Base-by-base conservation (phyloP, 2,797 vertebrate species). In the Pangasius macronema region DNA sequence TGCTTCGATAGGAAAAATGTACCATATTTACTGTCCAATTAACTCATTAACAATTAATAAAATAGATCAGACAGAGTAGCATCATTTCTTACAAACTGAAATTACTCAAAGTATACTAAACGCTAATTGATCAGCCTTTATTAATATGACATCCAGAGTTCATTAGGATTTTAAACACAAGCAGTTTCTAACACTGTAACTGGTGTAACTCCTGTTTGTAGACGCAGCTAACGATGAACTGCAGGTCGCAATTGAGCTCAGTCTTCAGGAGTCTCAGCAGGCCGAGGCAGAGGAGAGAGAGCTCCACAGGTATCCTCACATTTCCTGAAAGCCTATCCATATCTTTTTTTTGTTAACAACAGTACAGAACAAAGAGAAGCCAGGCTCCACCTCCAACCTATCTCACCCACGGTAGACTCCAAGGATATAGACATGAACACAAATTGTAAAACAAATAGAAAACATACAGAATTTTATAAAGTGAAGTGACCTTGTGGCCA, bases 251-350 rank as follows among this genome's bases (percentile, higher is more conserved):
- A 94, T 95, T 1, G 91, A 95, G 42, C 92, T 97, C 89, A 96
- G 95, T 89, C 92, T 96, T 5, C 94, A 95, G 93, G 97, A 98
- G 87, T 96, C 95, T 0, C 95, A 96, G 9, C 93, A 93, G 63
- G 90, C 94, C 81, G 93, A 93, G 68, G 91, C 94, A 63, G 95
- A 96, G 75, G 96, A 95, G 85, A 90, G 92, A 88, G 97, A 98
- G 83, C 91, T 96, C 0, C 95, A 95, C 90, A 96, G 97, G 97
- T 98, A 93, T 11, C 46, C 73, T 82, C 10, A 39, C 46, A 16
- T 61, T 63, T 42, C 61, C 57, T 16, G 5, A 20, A 85, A 85
- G 27, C 55, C 33, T 24, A 79, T 27, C 9, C 9, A 10, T n/a
- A 65, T 18, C 39, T 11, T 42, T 42, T 39, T 42, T 42, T 42